These are phyloP conservation scores for Himalopsyche phryganea DNA, from an alignment of 1,140 invertebrate genomes.

Conservation along the genomic window DNA sequence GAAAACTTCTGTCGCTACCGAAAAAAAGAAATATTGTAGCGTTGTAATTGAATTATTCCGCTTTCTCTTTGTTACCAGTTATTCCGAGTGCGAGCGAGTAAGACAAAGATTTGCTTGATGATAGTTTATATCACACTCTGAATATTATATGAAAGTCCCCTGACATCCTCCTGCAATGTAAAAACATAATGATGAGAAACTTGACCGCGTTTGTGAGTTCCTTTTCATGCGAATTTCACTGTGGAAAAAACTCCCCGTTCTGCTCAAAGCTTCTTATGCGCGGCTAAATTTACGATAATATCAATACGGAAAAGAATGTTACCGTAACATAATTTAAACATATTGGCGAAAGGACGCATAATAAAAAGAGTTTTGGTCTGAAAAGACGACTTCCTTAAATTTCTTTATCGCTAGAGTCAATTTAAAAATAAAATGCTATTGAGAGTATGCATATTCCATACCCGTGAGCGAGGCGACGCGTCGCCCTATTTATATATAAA, in stretches of 20 bases:
- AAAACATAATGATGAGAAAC: too few species aligned
- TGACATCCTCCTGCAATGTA: background rate
- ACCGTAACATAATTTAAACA: slow-evolving; percentile 23
- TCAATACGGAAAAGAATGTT: slow-evolving; percentile 16
- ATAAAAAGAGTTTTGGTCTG: slow-evolving; percentile 1
- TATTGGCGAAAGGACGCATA: slow-evolving; percentile 18
- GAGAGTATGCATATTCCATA: background rate
- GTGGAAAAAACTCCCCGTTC: too few species aligned
- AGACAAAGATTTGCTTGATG: slow-evolving; percentile 20
- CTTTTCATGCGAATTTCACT: too few species aligned
- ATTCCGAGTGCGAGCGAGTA: slow-evolving; percentile 4
- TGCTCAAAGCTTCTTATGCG: background rate
- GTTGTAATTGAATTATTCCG: slow-evolving; percentile 28
- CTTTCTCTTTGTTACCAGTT: slow-evolving; percentile 16
- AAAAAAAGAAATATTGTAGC: slow-evolving; percentile 22
- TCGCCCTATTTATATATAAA: too few species aligned
- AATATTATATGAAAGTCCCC: too few species aligned
- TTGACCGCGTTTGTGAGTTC: too few species aligned
- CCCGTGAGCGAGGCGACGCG: background rate
- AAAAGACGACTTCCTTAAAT: slow-evolving; percentile 16
- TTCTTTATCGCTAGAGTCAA: slow-evolving; percentile 8
- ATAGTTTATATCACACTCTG: slow-evolving; percentile 11
- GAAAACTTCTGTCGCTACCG: slow-evolving; percentile 13
- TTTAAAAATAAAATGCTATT: background rate
- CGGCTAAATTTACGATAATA: slow-evolving; percentile 20